Conservation (phyloP, 2,113 vertebrate species). For the Peromyscus maniculatus region DNA sequence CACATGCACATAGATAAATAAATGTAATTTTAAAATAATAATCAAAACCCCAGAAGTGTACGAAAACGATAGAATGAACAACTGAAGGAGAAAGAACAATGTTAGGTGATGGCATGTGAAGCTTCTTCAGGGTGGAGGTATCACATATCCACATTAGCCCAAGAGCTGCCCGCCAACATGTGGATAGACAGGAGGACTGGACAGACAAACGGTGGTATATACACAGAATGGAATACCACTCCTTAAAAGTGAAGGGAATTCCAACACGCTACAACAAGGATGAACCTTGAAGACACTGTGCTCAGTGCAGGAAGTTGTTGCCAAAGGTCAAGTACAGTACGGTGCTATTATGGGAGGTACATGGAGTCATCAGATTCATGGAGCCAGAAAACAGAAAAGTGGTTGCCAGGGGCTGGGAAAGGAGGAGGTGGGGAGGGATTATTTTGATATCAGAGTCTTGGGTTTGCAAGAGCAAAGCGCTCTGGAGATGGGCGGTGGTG, state of each 20-base stretch:
- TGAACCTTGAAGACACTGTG: not conserved
- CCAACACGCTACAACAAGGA: not conserved
- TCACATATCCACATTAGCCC: not conserved
- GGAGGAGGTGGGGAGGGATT: too few species aligned
- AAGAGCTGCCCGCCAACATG: not conserved
- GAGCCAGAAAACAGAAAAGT: not conserved
- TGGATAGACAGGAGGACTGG: not conserved
- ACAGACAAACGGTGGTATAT: too few species aligned
- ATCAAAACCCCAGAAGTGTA: not conserved
- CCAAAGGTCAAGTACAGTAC: not conserved
- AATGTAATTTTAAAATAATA: not conserved
- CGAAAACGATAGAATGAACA: not conserved
- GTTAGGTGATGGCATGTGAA: not conserved
- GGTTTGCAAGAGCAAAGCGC: not conserved
- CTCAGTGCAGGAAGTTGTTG: not conserved
- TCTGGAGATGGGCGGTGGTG: not conserved
- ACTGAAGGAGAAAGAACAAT: too few species aligned
- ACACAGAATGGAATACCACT: not conserved
- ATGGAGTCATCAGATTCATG: not conserved
- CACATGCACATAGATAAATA: not conserved
- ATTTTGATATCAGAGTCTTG: not conserved
- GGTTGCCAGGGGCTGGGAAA: not conserved
- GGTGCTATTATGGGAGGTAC: not conserved
- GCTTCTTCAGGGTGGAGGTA: not conserved
- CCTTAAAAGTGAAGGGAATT: constrained; percentile 23